Evolutionary conservation across 92 coral and sea anemone species (phyloP).

Genomic region (Scolanthus callimorphus): DNA sequence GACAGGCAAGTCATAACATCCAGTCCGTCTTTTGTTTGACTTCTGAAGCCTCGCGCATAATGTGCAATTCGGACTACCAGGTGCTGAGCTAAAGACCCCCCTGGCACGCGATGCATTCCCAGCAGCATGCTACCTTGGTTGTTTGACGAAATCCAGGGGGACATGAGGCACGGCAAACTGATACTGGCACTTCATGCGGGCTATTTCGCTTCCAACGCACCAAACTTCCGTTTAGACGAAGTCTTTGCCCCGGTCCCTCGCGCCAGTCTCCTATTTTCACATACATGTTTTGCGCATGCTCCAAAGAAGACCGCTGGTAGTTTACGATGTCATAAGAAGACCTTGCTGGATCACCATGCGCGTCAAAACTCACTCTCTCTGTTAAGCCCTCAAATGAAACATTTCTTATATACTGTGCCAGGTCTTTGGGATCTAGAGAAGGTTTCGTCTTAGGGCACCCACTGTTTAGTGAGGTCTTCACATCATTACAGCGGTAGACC

Average conservation of each 20-base stretch:
- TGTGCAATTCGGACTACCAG: conserved; percentile 9
- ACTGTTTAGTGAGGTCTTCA: background rate
- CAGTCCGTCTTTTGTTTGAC: conserved; percentile 7
- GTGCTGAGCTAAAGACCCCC: conserved; percentile 5
- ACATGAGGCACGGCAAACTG: conserved; percentile 13
- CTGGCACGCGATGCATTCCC: conserved; percentile 27
- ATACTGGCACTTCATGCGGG: conserved; percentile 3
- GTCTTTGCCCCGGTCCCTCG: conserved; percentile 2
- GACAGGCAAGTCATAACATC: conserved; percentile 18
- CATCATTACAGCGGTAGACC: conserved; percentile 41
- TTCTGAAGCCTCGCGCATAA: conserved; percentile 7
- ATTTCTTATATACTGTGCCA: conserved; percentile 15
- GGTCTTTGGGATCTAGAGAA: conserved; percentile 7
- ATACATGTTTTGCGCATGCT: conserved; percentile 6
- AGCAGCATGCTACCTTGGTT: conserved; percentile 20
- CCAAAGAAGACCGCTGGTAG: conserved; percentile 8
- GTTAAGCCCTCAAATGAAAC: conserved; percentile 40
- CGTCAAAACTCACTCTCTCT: conserved; percentile 36
- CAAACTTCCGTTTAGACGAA: conserved; percentile 1
- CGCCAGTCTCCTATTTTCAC: conserved; percentile 42
- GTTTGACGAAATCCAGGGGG: conserved; percentile 21
- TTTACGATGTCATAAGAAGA: conserved; percentile 50
- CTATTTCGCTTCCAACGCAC: conserved; percentile 40
- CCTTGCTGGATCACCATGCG: conserved; percentile 36
- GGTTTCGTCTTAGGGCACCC: background rate